Evolutionary conservation across 1,140 invertebrate species (phyloP).

Genomic region (Scaptomyza hsui): DNA sequence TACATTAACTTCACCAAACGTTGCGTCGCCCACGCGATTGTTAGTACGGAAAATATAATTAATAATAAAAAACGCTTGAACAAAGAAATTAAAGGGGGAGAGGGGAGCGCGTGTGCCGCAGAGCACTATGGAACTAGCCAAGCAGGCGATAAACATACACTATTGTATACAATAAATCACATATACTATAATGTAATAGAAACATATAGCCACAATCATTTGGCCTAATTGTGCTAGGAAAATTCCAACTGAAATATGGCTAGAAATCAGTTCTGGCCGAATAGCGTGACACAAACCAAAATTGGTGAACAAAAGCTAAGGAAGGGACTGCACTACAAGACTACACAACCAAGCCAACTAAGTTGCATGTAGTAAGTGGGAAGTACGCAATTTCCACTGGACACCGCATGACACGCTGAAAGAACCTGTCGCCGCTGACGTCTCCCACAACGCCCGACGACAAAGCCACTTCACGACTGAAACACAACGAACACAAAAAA

Average conservation of each 20-base stretch:
- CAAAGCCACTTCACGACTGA: neutral
- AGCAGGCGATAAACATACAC: neutral
- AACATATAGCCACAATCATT: constrained; percentile 75
- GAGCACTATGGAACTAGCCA: constrained; percentile 24
- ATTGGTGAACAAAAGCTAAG: constrained; percentile 41
- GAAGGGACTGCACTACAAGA: constrained; percentile 29
- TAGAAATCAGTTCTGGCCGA: constrained; percentile 25
- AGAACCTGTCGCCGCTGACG: constrained; percentile 44
- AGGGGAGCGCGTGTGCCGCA: constrained; percentile 2
- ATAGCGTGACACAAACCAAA: constrained; percentile 71
- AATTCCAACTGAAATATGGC: constrained; percentile 13
- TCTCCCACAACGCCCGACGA: constrained; percentile 18
- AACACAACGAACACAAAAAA: neutral
- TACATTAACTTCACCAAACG: constrained; percentile 77
- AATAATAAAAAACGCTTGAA: constrained; percentile 54
- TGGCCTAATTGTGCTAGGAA: constrained; percentile 66
- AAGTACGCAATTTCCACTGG: constrained; percentile 39
- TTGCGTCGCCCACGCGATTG: constrained; percentile 54
- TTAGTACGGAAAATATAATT: constrained; percentile 62
- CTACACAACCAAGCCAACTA: constrained; percentile 15
- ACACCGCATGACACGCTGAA: constrained; percentile 21
- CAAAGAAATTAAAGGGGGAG: neutral
- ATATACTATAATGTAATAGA: constrained; percentile 72
- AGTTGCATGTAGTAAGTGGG: constrained; percentile 65
- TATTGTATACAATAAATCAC: constrained; percentile 29